Conservation (phyloP, 2,797 vertebrate genomes). For the Hoplostethus mediterraneus region DNA sequence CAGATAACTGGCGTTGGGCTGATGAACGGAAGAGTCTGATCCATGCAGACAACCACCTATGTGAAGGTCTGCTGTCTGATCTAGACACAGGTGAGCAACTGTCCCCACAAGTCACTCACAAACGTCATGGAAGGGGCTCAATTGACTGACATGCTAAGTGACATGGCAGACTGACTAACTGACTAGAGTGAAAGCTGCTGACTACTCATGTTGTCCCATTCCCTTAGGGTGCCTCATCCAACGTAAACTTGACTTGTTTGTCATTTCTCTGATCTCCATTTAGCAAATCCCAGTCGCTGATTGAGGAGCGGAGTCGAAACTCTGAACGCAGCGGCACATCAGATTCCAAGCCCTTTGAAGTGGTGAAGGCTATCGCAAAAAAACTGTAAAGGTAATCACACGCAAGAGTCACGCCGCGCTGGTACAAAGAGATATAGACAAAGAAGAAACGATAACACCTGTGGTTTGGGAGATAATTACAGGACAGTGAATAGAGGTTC, state of each 20-base stretch:
- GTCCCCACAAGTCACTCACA: constrained; percentile 13
- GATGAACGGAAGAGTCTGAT: constrained; percentile 48
- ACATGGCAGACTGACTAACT: constrained; percentile 12
- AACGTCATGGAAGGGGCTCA: constrained; percentile 30
- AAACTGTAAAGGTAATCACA: constrained; percentile 39
- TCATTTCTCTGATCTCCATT: constrained; percentile 56
- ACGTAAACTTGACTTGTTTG: constrained; percentile 32
- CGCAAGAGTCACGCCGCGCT: constrained; percentile 8
- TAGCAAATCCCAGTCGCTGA: constrained; percentile 35
- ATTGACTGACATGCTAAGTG: constrained; percentile 46
- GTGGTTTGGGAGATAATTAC: constrained; percentile 68
- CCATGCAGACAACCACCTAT: constrained; percentile 44
- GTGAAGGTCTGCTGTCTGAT: constrained; percentile 25
- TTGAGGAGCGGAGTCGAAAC: constrained; percentile 36
- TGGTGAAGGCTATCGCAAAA: constrained; percentile 35
- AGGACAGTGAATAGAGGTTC: constrained; percentile 52
- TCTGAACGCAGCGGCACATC: background rate
- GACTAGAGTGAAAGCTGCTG: constrained; percentile 72
- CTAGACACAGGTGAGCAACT: constrained; percentile 36
- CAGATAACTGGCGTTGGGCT: constrained; percentile 30
- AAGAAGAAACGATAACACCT: constrained; percentile 47
- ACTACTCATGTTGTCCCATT: constrained; percentile 69
- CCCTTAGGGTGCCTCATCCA: constrained; percentile 54
- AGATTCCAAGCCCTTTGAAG: constrained; percentile 61
- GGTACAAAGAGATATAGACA: constrained; percentile 53